phyloP scores from a whole-genome alignment of 2,797 vertebrate species.

The Delichon dasypus region DNA sequence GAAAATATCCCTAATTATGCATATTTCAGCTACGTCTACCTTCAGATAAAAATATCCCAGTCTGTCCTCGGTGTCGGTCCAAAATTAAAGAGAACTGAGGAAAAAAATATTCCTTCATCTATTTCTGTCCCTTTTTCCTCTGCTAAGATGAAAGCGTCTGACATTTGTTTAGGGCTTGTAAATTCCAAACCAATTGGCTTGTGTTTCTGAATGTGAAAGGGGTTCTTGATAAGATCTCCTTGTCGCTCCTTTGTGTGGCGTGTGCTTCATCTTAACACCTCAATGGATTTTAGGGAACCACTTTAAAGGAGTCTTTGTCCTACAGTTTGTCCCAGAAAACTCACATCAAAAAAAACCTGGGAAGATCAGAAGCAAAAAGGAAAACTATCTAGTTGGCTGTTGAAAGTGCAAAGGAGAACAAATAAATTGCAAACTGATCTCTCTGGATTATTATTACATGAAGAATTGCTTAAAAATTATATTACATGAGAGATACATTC shows the following conservation, averaged over 20 bases:
- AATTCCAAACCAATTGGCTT: constrained; percentile 80
- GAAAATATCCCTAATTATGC: not conserved
- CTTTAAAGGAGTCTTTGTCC: constrained; percentile 83
- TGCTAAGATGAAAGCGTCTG: constrained; percentile 80
- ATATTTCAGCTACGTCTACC: not conserved
- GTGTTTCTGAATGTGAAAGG: constrained; percentile 78
- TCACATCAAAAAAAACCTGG: constrained; percentile 81
- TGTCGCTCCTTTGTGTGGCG: constrained; percentile 77
- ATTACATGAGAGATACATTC: not conserved
- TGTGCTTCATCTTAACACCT: constrained; percentile 84
- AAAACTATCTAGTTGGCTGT: constrained; percentile 44
- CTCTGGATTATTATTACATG: not conserved
- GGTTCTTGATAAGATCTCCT: constrained; percentile 78
- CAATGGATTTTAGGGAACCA: constrained; percentile 80
- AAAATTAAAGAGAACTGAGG: constrained; percentile 6
- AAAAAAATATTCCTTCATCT: constrained; percentile 57
- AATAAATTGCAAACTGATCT: constrained; percentile 28
- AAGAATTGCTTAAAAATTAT: constrained; percentile 36
- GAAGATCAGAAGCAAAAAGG: constrained; percentile 77
- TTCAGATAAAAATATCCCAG: not conserved
- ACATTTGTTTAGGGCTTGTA: constrained; percentile 81
- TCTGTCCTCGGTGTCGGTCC: not conserved
- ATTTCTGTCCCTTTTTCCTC: constrained; percentile 47
- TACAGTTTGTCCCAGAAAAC: constrained; percentile 80
- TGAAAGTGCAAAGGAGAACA: constrained; percentile 70